Evolutionary conservation across 2,888 invertebrate genomes (phyloP).

Genomic region (Sesia bembeciformis): DNA sequence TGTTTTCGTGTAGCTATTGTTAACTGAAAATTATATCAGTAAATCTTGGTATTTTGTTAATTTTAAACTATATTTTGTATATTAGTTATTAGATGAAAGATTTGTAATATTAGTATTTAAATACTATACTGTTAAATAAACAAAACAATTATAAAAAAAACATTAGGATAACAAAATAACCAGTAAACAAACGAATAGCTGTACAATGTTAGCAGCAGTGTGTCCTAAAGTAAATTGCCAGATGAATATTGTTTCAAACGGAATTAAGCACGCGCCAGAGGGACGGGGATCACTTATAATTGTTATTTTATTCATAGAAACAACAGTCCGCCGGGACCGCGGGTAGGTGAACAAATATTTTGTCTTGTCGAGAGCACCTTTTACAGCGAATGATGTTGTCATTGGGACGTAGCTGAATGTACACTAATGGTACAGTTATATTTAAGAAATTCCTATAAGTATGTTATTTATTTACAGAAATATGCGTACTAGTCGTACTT

Average conservation of each 20-base stretch:
- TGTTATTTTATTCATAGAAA: constrained; percentile 76
- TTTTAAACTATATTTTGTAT: too few relatives aligned
- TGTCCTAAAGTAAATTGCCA: constrained; percentile 51
- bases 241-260: constrained; percentile 73
- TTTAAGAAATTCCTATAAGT: not conserved
- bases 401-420: not conserved
- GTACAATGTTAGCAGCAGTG: constrained; percentile 12
- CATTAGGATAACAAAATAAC: too few relatives aligned
- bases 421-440: too few relatives aligned
- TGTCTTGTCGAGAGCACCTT: constrained; percentile 61
- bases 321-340: constrained; percentile 56
- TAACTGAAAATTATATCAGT: too few relatives aligned
- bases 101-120: too few relatives aligned
- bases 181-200: too few relatives aligned
- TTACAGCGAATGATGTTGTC: constrained; percentile 33
- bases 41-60: too few relatives aligned
- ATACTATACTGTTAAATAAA: too few relatives aligned
- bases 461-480: not conserved
- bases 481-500: too few relatives aligned
- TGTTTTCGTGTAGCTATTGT: too few relatives aligned
- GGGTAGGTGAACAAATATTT: constrained; percentile 69
- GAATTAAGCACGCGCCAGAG: constrained; percentile 66
- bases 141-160: too few relatives aligned
- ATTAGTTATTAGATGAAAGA: too few relatives aligned
- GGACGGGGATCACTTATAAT: constrained; percentile 70